A percentile compares a stretch with the other conserved stretches of the same genome.
Conservation (phyloP, 1,140 invertebrate species). For the Trachymyrmex septentrionalis region DNA sequence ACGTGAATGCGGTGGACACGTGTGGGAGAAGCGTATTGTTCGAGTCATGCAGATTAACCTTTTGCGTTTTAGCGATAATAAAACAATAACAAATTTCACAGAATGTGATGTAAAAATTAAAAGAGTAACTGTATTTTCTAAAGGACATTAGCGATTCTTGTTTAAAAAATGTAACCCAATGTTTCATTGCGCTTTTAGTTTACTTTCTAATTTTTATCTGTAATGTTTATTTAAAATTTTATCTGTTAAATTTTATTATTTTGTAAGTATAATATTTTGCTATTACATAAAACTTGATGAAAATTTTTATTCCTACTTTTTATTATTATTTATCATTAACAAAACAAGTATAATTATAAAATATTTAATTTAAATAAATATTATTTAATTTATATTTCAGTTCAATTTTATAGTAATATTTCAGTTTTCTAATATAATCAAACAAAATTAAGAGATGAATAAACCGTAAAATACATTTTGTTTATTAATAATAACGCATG, state of each 20-base stretch:
- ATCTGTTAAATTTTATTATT: background rate
- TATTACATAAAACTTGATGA: background rate
- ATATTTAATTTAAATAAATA: slow-evolving; percentile 1
- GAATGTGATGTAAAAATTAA: background rate
- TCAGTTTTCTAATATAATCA: background rate
- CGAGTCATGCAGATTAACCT: slow-evolving; percentile 35
- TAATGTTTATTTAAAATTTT: background rate
- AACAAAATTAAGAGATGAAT: background rate
- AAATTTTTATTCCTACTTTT: background rate
- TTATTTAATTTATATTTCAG: background rate
- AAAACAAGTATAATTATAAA: background rate
- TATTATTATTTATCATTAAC: background rate
- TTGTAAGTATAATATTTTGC: background rate
- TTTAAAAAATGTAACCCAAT: background rate
- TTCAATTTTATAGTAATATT: background rate
- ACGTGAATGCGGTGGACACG: slow-evolving; percentile 43
- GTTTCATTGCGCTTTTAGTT: background rate
- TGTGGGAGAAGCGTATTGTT: slow-evolving; percentile 52
- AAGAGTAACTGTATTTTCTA: slow-evolving; percentile 1
- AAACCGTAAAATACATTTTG: background rate
- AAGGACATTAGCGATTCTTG: background rate
- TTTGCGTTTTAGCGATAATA: slow-evolving; percentile 33
- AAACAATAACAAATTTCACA: slow-evolving; percentile 36
- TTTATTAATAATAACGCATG: background rate
- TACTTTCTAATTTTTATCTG: slow-evolving; percentile 1